phyloP scores from a whole-genome alignment of 2,113 vertebrate species.

The Neolamprologus sp. region DNA sequence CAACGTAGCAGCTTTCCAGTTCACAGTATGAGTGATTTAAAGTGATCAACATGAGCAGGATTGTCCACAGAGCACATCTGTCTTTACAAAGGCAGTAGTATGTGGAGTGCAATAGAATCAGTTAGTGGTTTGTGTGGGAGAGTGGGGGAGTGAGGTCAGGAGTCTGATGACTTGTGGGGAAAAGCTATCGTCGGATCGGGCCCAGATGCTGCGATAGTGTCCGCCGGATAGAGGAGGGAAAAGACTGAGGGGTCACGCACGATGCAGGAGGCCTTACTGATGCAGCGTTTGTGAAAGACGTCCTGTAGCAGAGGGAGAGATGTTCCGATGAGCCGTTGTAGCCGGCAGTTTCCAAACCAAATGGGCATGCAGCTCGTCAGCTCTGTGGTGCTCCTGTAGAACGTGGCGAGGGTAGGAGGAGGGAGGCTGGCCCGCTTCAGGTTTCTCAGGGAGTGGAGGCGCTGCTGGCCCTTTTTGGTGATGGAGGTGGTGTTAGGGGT shows the following conservation, averaged over 20 bases:
- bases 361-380: background rate
- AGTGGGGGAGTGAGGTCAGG: background rate
- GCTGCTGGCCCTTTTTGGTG: background rate
- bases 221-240: background rate
- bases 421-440: background rate
- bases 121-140: background rate
- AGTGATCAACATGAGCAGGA: background rate
- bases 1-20: background rate
- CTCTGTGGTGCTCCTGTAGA: background rate
- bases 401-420: background rate
- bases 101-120: background rate
- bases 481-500: background rate
- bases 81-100: background rate
- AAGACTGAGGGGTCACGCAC: background rate
- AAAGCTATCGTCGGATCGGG: accelerated
- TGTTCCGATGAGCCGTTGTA: background rate
- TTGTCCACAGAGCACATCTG: background rate
- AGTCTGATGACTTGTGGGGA: too few relatives aligned
- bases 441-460: accelerated
- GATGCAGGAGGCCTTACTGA: background rate
- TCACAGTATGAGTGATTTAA: background rate
- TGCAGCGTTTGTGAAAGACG: background rate
- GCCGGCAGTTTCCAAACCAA: background rate
- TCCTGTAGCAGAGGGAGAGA: background rate
- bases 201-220: background rate